Base-by-base conservation (phyloP, 2,797 vertebrate species). In the Poeciliopsis paucimaculata region DNA sequence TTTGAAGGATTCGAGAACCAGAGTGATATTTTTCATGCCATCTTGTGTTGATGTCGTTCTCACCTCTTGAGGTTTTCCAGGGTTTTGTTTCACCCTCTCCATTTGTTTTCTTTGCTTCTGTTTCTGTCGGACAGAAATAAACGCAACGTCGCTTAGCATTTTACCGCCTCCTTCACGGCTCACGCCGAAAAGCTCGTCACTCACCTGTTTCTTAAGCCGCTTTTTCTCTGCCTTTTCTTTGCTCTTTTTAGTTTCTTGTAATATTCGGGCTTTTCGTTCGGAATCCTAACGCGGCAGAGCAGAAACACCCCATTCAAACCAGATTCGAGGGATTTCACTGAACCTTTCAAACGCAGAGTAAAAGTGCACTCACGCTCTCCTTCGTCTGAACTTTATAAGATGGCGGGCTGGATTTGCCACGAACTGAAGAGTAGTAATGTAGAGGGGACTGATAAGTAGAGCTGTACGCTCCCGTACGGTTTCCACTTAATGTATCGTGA, bases 171-270 rank as follows among this genome's bases (percentile, higher is more conserved):
- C 23, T 23, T 5, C 34, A 4, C 55, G 57, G 28, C 13, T 77
- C 23, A 0, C 1, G 1, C 1, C 11, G 0, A 3, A 75, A 0
- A 9, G 0, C 8, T 7, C 0, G n/a, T 9, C 23, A 62, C 28
- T 10, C 46, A 91, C 94, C 87, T 84, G 78, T 88, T 93, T 94
- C 53, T 94, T 94, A 57, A 93, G 66, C 0, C 88, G 88, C 77
- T 94, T 95, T 80, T 87, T 95, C 39, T 91, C 82, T 68, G 91
- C 70, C n/a, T 91, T 94, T 51, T 85, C 87, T 82, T 87, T 88
- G 16, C 13, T 51, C 84, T 84, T 90, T 55, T 84, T 83, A 0
- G 62, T 18, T 55, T 92, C 90, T 81, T 88, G 72, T 82, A 92
- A 77, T 86, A 88, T 82, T 75, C 49, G 78, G 23, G 31, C 77